Conservation (phyloP, 2,888 invertebrate genomes). For the Deroplatys truncata region DNA sequence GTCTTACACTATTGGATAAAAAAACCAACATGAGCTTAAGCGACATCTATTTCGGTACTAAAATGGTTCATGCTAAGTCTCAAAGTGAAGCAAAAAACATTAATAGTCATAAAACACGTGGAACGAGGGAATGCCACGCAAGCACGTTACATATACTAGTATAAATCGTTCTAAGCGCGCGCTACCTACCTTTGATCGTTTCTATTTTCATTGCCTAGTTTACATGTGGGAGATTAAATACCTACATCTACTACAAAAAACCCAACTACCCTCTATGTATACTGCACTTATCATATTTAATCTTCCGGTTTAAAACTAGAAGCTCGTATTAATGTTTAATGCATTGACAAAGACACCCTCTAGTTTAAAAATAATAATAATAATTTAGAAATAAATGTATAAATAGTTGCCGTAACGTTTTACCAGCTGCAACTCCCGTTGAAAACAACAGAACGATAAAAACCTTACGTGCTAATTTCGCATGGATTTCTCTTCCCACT, state of each 20-base stretch:
- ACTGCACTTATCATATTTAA: background rate
- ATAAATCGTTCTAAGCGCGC: background rate
- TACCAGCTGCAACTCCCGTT: no score
- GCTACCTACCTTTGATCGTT: background rate
- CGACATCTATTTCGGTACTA: background rate
- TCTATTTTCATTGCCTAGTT: background rate
- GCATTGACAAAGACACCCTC: no score
- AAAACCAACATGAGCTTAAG: background rate
- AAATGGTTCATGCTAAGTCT: background rate
- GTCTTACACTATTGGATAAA: background rate
- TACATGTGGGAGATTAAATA: background rate
- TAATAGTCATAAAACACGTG: background rate
- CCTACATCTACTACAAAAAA: background rate
- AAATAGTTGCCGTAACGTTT: no score
- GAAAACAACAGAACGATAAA: no score
- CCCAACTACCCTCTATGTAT: background rate
- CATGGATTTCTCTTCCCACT: no score
- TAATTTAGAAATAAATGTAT: no score
- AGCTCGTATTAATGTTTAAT: no score
- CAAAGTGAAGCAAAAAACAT: background rate
- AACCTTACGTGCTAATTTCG: no score
- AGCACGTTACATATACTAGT: background rate
- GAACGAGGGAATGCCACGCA: background rate
- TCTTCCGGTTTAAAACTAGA: no score
- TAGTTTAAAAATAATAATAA: no score